Conservation (phyloP, 1,140 invertebrate species). For the Acromyrmex echinatior region DNA sequence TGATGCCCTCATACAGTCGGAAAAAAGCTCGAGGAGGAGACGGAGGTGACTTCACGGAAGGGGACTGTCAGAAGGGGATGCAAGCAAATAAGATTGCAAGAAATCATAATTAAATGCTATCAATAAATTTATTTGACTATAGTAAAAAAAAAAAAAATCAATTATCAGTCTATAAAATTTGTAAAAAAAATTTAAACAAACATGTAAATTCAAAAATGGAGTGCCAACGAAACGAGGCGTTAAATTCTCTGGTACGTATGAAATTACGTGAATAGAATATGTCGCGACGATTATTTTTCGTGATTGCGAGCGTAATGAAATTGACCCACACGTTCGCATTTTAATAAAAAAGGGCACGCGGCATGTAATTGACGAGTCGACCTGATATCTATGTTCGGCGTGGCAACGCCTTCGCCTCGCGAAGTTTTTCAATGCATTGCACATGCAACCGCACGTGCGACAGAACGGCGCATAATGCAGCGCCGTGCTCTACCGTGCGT, state of each 20-base stretch:
- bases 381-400: neutral
- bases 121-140: neutral
- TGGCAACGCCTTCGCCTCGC: neutral
- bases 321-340: neutral
- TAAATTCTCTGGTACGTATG: neutral
- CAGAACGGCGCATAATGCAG: neutral
- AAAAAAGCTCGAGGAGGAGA: constrained; percentile 59
- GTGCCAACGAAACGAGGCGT: neutral
- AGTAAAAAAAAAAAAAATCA: neutral
- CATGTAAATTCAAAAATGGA: neutral
- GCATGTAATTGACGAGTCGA: neutral
- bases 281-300: neutral
- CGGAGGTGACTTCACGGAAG: constrained; percentile 27
- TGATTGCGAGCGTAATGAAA: neutral
- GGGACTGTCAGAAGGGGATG: neutral
- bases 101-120: constrained; percentile 27
- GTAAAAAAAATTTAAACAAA: constrained; percentile 29
- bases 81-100: constrained; percentile 5
- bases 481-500: neutral
- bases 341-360: constrained; percentile 17
- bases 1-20: constrained; percentile 65
- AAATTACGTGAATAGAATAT: neutral
- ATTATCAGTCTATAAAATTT: neutral
- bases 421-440: neutral
- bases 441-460: constrained; percentile 17